Conservation (phyloP, 2,797 vertebrate genomes). For the Hylomyscus alleni region DNA sequence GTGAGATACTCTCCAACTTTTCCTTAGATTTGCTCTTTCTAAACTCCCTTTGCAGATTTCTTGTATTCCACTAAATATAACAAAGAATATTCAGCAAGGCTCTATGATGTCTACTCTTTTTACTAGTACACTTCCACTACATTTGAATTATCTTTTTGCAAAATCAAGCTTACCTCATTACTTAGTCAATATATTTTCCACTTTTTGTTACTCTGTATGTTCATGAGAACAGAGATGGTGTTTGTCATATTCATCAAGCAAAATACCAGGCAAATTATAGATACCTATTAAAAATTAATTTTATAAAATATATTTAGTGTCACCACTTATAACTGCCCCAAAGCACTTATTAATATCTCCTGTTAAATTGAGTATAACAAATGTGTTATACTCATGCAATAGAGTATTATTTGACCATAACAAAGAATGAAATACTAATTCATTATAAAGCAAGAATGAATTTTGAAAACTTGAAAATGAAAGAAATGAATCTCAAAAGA, state of each 20-base stretch:
- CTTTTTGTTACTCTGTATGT: neutral
- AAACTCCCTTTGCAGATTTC: neutral
- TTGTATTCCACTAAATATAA: slow-evolving; percentile 10
- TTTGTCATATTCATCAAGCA: neutral
- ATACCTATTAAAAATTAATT: slow-evolving; percentile 36
- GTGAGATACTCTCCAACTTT: neutral
- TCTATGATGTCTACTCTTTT: neutral
- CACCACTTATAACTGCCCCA: neutral
- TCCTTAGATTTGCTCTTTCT: neutral
- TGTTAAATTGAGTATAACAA: neutral
- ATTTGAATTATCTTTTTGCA: slow-evolving; percentile 4
- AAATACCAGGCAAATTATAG: neutral
- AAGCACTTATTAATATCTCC: neutral
- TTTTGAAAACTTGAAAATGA: neutral
- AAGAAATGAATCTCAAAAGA: slow-evolving; percentile 32
- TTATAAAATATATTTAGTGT: neutral
- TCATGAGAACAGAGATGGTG: neutral
- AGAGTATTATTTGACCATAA: neutral
- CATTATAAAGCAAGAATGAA: neutral
- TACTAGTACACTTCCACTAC: neutral
- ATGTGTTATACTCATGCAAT: neutral
- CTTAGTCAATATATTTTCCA: slow-evolving; percentile 1
- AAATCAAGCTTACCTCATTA: neutral
- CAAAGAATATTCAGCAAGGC: neutral
- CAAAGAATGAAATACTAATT: slow-evolving; percentile 23